Percentiles rank a stretch among this genome's conserved stretches.
Evolutionary conservation across 2,797 vertebrate genomes (phyloP).

Genomic region (Amblyopsis hoosieri): DNA sequence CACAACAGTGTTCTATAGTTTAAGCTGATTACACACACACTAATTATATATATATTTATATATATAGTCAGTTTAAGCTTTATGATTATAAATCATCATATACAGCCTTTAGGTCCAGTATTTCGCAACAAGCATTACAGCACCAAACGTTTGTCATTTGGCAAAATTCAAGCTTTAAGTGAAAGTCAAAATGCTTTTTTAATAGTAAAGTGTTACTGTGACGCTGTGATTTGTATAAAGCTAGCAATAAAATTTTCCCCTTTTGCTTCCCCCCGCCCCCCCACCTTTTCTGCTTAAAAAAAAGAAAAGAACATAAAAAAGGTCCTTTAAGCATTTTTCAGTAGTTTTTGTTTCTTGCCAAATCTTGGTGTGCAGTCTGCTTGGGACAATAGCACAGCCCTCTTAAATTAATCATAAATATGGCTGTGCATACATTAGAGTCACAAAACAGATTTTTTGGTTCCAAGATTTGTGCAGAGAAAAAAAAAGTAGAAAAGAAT

Average conservation of each 20-base stretch:
- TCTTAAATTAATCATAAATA: constrained; percentile 87
- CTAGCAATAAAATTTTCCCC: constrained; percentile 82
- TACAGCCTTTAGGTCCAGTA: constrained; percentile 86
- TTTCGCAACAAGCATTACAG: constrained; percentile 84
- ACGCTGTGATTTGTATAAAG: constrained; percentile 86
- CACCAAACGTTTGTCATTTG: constrained; percentile 86
- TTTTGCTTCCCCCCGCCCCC: constrained; percentile 55
- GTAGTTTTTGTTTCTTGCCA: constrained; percentile 83
- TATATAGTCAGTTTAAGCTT: constrained; percentile 83
- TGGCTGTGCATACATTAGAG: constrained; percentile 82
- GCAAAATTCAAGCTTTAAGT: constrained; percentile 90
- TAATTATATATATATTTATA: constrained; percentile 55
- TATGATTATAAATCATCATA: constrained; percentile 83
- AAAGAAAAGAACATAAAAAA: constrained; percentile 19
- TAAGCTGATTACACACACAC: constrained; percentile 77
- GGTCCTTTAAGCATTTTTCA: constrained; percentile 73
- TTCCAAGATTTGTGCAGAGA: constrained; percentile 85
- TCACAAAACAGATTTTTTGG: constrained; percentile 87
- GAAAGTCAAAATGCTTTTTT: constrained; percentile 82
- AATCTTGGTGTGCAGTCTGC: constrained; percentile 86
- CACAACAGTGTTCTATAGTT: constrained; percentile 85
- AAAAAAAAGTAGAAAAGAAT: constrained; percentile 59
- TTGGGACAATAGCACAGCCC: constrained; percentile 83
- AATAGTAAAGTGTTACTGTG: constrained; percentile 84
- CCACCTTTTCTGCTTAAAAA: constrained; percentile 24